These are phyloP conservation scores for Anthonomus grandis DNA, from an alignment of 1,140 invertebrate species.

Conservation along the genomic window DNA sequence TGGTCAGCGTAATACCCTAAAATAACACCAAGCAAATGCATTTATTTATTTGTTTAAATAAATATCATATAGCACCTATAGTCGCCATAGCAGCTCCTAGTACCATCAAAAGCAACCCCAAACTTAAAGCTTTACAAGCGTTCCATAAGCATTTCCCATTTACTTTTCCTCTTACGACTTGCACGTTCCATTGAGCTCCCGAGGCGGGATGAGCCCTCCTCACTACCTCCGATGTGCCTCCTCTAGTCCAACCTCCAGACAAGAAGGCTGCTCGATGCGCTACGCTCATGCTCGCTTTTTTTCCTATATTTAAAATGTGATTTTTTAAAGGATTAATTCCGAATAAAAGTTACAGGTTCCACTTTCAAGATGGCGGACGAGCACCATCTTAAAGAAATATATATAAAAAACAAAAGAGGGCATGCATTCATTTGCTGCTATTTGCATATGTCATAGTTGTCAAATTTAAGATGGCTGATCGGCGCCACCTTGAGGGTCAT, in stretches of 20 bases:
- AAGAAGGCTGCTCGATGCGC: slow-evolving; percentile 41
- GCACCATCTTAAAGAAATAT: not conserved
- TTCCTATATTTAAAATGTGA: no score
- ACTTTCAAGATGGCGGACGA: no score
- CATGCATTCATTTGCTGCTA: not conserved
- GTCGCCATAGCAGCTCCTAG: slow-evolving; percentile 86
- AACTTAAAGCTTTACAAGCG: slow-evolving; percentile 80
- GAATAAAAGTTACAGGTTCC: no score
- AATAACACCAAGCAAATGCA: slow-evolving; percentile 15
- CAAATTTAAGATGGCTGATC: no score
- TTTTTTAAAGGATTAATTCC: no score
- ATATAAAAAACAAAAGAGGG: not conserved
- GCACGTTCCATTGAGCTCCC: slow-evolving; percentile 68
- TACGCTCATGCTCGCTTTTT: slow-evolving; percentile 14
- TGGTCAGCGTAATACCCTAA: slow-evolving; percentile 81
- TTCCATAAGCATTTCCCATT: slow-evolving; percentile 85
- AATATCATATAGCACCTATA: slow-evolving; percentile 74
- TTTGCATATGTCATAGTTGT: no score
- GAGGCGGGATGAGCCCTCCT: slow-evolving; percentile 64
- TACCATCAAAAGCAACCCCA: slow-evolving; percentile 78
- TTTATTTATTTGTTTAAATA: no score
- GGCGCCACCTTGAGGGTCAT: no score
- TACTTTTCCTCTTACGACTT: slow-evolving; percentile 77
- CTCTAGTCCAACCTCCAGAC: slow-evolving; percentile 75
- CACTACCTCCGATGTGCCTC: slow-evolving; percentile 62